A percentile compares a stretch with the other conserved stretches of the same genome.
These are phyloP conservation scores for Channa maculata DNA, from an alignment of 2,113 vertebrate species.

Conservation along the genomic window DNA sequence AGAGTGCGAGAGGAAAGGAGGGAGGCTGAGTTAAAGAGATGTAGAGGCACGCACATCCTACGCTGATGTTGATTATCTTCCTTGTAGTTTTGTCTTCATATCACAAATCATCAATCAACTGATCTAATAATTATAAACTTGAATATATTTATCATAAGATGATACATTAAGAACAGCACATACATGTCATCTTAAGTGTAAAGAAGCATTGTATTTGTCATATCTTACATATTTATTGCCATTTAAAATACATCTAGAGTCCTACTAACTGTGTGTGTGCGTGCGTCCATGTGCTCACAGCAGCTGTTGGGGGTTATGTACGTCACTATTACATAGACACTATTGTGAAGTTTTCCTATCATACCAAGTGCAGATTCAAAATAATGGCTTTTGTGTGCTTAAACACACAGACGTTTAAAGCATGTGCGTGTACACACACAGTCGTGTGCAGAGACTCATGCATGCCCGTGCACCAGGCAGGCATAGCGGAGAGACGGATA, in stretches of 20 bases:
- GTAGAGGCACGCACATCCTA: conserved; percentile 6
- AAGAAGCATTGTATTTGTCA: neutral
- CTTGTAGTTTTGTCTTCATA: conserved; percentile 8
- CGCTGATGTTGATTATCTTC: conserved; percentile 4
- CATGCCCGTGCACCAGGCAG: conserved; percentile 8
- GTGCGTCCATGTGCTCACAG: neutral
- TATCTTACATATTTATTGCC: conserved; percentile 6
- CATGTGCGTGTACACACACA: conserved; percentile 13
- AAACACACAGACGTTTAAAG: conserved; percentile 49
- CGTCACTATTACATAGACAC: conserved; percentile 65
- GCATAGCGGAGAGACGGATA: conserved; percentile 29
- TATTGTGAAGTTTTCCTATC: conserved; percentile 70
- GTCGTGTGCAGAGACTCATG: neutral
- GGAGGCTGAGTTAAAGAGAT: conserved; percentile 29
- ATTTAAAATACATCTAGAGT: neutral
- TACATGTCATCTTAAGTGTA: conserved; percentile 11
- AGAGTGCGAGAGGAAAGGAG: conserved; percentile 16
- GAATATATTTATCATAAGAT: neutral
- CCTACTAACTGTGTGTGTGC: conserved; percentile 1
- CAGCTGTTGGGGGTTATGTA: conserved; percentile 60
- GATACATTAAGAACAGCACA: neutral
- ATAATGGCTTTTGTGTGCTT: conserved; percentile 65
- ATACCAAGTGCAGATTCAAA: conserved; percentile 62
- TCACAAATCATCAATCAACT: conserved; percentile 4
- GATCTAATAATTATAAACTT: conserved; percentile 30